A percentile compares a stretch with the other conserved stretches of the same genome.
These are phyloP conservation scores for Setophaga petechia DNA, from an alignment of 2,113 vertebrate species.

Conservation along the genomic window DNA sequence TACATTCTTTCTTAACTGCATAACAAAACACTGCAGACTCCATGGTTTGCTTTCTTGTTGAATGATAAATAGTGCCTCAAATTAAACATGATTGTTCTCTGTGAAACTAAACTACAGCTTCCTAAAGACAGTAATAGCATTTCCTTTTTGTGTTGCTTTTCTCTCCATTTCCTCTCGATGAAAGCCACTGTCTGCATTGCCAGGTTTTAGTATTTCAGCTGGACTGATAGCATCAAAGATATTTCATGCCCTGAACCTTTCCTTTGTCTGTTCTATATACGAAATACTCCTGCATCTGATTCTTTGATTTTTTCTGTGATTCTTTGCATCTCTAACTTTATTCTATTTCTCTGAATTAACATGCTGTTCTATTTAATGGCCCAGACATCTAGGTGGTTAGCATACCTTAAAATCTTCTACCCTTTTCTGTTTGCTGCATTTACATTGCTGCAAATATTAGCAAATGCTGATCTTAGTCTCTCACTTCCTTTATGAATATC, in stretches of 20 bases:
- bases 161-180: slow-evolving; percentile 1
- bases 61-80: slow-evolving; percentile 11
- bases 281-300: not conserved
- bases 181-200: not conserved
- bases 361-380: not conserved
- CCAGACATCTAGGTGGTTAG: not conserved
- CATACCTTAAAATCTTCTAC: not conserved
- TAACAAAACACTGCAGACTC: not conserved
- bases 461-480: not conserved
- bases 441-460: not conserved
- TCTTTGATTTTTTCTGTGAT: not conserved
- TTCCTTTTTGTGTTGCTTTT: not conserved
- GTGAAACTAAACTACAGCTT: slow-evolving; percentile 2
- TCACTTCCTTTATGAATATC: not conserved
- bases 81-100: not conserved
- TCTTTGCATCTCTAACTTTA: not conserved
- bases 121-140: not conserved
- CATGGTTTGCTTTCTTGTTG: not conserved
- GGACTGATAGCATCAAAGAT: slow-evolving; percentile 67
- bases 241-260: slow-evolving; percentile 24
- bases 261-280: not conserved
- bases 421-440: not conserved
- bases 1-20: not conserved
- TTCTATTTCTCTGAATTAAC: slow-evolving; percentile 13
- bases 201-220: slow-evolving; percentile 36